These are phyloP conservation scores for Aramus guarauna DNA, from an alignment of 2,113 vertebrate genomes.

Conservation along the genomic window DNA sequence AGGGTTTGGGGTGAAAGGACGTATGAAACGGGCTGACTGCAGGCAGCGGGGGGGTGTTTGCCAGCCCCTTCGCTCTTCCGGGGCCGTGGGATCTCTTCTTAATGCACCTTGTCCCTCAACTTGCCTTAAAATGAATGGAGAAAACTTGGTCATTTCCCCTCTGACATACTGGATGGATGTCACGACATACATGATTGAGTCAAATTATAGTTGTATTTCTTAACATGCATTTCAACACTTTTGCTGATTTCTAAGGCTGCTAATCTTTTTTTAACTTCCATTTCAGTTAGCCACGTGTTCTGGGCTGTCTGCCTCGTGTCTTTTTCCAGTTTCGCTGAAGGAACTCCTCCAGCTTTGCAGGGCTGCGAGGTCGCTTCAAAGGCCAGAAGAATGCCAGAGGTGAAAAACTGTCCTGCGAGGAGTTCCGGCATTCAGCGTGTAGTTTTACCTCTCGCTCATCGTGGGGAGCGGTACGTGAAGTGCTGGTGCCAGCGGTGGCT, in stretches of 20 bases:
- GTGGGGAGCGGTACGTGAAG: background rate
- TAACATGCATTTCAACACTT: background rate
- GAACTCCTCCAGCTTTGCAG: background rate
- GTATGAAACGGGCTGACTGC: fast-evolving
- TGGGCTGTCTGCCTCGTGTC: background rate
- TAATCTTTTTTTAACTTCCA: background rate
- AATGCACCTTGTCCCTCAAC: background rate
- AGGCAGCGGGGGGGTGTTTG: no score
- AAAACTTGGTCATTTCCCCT: background rate
- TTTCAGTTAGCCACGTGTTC: background rate
- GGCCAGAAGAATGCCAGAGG: background rate
- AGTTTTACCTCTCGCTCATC: background rate
- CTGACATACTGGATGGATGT: background rate
- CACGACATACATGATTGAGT: background rate
- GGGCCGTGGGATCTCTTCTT: background rate
- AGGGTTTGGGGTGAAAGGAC: background rate
- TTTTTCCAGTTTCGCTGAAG: background rate
- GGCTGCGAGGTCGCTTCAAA: background rate
- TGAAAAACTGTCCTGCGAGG: background rate
- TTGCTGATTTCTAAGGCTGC: background rate
- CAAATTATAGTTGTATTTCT: background rate
- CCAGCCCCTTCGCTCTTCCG: background rate
- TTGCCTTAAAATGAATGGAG: background rate
- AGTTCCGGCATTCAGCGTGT: background rate
- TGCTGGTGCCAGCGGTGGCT: background rate